Evolutionary conservation across 2,113 vertebrate species (phyloP).

Genomic region (Taurulus bubalis): DNA sequence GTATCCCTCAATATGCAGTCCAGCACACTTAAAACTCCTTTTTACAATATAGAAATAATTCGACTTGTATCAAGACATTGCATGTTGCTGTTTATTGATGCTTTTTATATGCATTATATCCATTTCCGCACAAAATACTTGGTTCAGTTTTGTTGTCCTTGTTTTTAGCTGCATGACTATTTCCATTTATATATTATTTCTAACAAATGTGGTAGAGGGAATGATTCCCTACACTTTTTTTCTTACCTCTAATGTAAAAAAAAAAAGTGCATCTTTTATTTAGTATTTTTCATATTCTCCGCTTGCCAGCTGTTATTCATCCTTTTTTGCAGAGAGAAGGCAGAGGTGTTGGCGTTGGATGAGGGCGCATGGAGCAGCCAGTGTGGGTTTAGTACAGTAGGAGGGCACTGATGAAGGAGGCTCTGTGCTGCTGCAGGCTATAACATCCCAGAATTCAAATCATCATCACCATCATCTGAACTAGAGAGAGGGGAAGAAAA

Average conservation of each 20-base stretch:
- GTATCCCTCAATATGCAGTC: neutral
- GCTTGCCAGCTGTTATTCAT: conserved; percentile 27
- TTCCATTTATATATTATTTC: neutral
- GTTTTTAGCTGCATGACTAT: neutral
- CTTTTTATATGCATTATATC: neutral
- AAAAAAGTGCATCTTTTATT: neutral
- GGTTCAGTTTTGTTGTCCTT: neutral
- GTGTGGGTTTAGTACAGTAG: conserved; percentile 52
- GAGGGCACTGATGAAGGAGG: conserved; percentile 47
- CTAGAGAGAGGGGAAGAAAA: conserved; percentile 1
- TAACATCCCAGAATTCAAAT: conserved; percentile 60
- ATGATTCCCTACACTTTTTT: neutral
- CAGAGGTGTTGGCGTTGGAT: conserved; percentile 63
- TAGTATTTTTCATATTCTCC: neutral
- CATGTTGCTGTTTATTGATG: neutral
- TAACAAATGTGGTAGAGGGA: neutral
- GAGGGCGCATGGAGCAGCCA: conserved; percentile 55
- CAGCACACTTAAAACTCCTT: neutral
- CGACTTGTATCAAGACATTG: neutral
- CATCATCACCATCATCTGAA: conserved; percentile 41
- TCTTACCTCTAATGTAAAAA: neutral
- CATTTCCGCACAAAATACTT: neutral
- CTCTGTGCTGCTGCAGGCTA: conserved; percentile 49
- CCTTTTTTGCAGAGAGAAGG: conserved; percentile 30
- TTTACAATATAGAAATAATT: neutral